A percentile compares a stretch with the other conserved stretches of the same genome.
Conservation (phyloP, 2,797 vertebrate genomes). For the Sebastes itinus region DNA sequence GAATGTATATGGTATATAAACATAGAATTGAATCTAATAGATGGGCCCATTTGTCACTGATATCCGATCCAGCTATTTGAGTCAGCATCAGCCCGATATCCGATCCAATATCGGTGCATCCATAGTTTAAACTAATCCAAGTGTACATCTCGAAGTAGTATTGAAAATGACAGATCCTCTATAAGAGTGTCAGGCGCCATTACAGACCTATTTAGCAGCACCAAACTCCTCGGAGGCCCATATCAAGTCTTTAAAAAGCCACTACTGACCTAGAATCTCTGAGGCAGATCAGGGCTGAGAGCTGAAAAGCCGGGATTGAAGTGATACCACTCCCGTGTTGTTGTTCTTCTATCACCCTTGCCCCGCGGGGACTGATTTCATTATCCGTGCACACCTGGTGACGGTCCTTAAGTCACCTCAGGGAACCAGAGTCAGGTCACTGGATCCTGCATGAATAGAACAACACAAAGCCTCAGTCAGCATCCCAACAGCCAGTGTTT, state of each 20-base stretch:
- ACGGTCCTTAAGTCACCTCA: slow-evolving; percentile 25
- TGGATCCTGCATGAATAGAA: slow-evolving; percentile 26
- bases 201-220: slow-evolving; percentile 46
- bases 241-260: slow-evolving; percentile 71
- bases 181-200: slow-evolving; percentile 32
- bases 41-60: fast-evolving
- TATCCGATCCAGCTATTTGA: too few relatives aligned
- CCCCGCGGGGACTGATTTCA: slow-evolving; percentile 39
- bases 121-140: not conserved
- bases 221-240: slow-evolving; percentile 44
- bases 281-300: slow-evolving; percentile 21
- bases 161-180: slow-evolving; percentile 19
- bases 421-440: slow-evolving; percentile 32
- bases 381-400: slow-evolving; percentile 58
- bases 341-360: slow-evolving; percentile 42
- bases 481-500: not conserved
- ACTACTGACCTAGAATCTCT: slow-evolving; percentile 67
- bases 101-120: fast-evolving
- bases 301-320: slow-evolving; percentile 41
- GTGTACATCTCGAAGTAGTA: not conserved
- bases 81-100: too few relatives aligned
- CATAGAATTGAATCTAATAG: too few relatives aligned
- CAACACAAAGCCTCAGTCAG: slow-evolving; percentile 31
- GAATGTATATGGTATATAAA: too few relatives aligned
- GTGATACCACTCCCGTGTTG: slow-evolving; percentile 29